Evolutionary conservation across 1,140 invertebrate genomes (phyloP).

Genomic region (Pinna nobilis): DNA sequence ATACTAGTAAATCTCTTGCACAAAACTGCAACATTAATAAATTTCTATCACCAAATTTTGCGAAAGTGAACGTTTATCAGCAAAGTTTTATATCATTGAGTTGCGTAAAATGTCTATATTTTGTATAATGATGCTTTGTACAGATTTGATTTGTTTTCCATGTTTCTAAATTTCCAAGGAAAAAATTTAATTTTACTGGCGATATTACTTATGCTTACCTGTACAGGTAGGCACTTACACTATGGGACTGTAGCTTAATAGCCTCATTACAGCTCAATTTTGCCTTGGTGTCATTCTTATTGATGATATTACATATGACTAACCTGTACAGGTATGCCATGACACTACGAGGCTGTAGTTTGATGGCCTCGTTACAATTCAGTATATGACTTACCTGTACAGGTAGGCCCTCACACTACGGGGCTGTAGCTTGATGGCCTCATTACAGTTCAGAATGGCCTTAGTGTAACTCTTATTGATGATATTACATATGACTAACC

Average conservation of each 20-base stretch:
- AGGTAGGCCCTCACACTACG: slow-evolving; percentile 72
- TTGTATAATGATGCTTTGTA: too few relatives aligned
- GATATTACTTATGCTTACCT: too few relatives aligned
- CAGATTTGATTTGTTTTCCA: too few relatives aligned
- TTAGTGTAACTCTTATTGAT: slow-evolving; percentile 69
- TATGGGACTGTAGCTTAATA: slow-evolving; percentile 71
- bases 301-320: slow-evolving; percentile 70
- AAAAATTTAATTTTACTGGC: too few relatives aligned
- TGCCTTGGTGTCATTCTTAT: slow-evolving; percentile 70
- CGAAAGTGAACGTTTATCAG: too few relatives aligned
- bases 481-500: slow-evolving; percentile 72
- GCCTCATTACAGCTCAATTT: slow-evolving; percentile 76
- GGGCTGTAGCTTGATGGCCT: slow-evolving; percentile 72
- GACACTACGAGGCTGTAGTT: slow-evolving; percentile 72
- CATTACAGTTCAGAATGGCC: slow-evolving; percentile 75
- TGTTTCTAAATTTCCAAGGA: too few relatives aligned
- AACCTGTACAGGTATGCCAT: slow-evolving; percentile 73
- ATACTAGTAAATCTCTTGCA: too few relatives aligned
- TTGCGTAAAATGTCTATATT: too few relatives aligned
- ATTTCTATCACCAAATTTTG: too few relatives aligned
- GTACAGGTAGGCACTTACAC: slow-evolving; percentile 72
- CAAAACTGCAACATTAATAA: too few relatives aligned
- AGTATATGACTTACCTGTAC: slow-evolving; percentile 71
- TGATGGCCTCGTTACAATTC: slow-evolving; percentile 75
- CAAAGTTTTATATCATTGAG: too few relatives aligned